Conservation (phyloP, 2,888 invertebrate species). For the Theodoxus fluviatilis region DNA sequence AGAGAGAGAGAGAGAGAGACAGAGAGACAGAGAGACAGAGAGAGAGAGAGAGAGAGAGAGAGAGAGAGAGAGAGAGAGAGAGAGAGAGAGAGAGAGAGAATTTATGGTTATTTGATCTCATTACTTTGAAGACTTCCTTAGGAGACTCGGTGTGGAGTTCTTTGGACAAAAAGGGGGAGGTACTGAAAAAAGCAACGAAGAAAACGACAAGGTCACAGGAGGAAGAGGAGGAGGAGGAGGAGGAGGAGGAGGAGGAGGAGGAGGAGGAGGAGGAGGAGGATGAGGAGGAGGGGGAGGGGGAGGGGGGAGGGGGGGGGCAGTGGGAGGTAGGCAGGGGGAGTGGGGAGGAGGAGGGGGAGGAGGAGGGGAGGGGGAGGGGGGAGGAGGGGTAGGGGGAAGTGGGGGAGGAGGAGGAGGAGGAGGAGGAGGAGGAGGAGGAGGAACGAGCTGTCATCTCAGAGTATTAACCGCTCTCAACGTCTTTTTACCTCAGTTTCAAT, state of each 20-base stretch:
- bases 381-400: slow-evolving; percentile 17
- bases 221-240: no score
- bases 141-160: not conserved
- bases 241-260: no score
- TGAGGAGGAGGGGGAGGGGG: no score
- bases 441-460: no score
- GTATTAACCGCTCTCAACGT: no score
- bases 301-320: no score
- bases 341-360: no score
- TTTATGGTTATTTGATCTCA: not conserved
- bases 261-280: no score
- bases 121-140: not conserved
- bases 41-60: slow-evolving; percentile 18
- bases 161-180: slow-evolving; percentile 7
- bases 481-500: no score
- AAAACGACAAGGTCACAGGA: no score
- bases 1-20: not conserved
- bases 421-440: slow-evolving; percentile 20
- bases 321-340: no score
- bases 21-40: slow-evolving; percentile 14
- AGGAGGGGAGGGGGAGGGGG: slow-evolving; percentile 7
- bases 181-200: slow-evolving; percentile 11
- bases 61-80: not conserved
- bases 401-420: slow-evolving; percentile 17
- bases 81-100: not conserved